Conservation (phyloP, 2,888 invertebrate species). For the Ophion ventricosus region DNA sequence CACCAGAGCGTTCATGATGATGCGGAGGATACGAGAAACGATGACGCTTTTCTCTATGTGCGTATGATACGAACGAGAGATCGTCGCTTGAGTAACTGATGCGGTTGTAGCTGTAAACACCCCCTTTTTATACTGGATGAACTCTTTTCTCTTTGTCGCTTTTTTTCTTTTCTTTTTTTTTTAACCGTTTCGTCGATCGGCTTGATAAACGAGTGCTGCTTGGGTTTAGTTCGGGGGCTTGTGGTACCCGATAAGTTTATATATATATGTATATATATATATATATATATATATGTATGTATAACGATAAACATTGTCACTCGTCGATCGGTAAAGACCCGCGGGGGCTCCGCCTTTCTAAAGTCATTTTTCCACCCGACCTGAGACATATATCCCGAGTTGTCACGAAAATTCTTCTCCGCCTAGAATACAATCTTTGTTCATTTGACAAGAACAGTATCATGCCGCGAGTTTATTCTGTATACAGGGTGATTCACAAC, state of each 20-base stretch:
- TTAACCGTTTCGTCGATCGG: conserved; percentile 70
- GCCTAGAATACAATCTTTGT: conserved; percentile 57
- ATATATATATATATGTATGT: conserved; percentile 6
- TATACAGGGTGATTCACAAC: conserved; percentile 39
- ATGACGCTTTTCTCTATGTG: background rate
- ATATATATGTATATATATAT: background rate
- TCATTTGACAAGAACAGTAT: conserved; percentile 9
- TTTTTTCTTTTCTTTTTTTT: background rate
- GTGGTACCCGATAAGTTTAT: background rate
- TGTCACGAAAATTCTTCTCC: conserved; percentile 74
- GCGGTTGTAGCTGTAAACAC: conserved; percentile 72
- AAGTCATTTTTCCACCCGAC: conserved; percentile 70
- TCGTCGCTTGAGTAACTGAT: conserved; percentile 76
- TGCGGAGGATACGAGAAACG: conserved; percentile 51
- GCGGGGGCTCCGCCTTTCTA: conserved; percentile 77
- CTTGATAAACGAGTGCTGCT: conserved; percentile 56
- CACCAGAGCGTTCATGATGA: conserved; percentile 78
- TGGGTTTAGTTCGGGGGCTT: conserved; percentile 44
- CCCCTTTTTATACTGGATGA: conserved; percentile 77
- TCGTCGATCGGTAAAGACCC: conserved; percentile 49
- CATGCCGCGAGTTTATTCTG: conserved; percentile 31
- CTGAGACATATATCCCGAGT: conserved; percentile 45
- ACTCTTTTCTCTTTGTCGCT: conserved; percentile 58
- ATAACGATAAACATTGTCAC: conserved; percentile 17
- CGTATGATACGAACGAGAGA: conserved; percentile 65